Evolutionary conservation across 2,888 invertebrate genomes (phyloP).

Genomic region (Amaurobius ferox): DNA sequence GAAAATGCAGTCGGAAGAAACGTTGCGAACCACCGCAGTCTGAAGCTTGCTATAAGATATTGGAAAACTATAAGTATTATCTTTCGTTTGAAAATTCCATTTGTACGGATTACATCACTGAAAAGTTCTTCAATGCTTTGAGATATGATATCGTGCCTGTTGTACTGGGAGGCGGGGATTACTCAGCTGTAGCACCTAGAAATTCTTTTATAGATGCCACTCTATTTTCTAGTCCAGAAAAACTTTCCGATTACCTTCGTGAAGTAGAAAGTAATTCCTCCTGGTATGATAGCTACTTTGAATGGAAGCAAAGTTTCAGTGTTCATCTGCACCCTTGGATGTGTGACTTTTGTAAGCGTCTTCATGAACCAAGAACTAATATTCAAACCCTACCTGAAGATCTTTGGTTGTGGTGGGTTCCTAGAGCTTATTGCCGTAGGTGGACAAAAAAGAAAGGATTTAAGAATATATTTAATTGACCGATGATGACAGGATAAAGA

Average conservation of each 20-base stretch:
- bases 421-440: constrained; percentile 30
- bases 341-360: constrained; percentile 58
- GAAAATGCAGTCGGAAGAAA: constrained; percentile 76
- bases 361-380: constrained; percentile 6
- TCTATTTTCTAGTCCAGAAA: constrained; percentile 75
- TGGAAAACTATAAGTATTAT: constrained; percentile 75
- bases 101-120: constrained; percentile 76
- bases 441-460: constrained; percentile 60
- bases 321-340: constrained; percentile 69
- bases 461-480: constrained; percentile 10
- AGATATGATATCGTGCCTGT: constrained; percentile 75
- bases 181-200: constrained; percentile 75
- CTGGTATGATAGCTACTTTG: constrained; percentile 54
- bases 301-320: constrained; percentile 54
- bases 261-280: constrained; percentile 19
- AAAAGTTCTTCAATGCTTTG: constrained; percentile 75
- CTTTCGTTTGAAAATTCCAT: constrained; percentile 76
- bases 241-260: constrained; percentile 75
- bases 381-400: constrained; percentile 20
- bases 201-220: constrained; percentile 76
- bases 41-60: constrained; percentile 43
- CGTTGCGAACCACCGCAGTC: constrained; percentile 57
- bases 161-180: constrained; percentile 76
- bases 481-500: too few relatives aligned
- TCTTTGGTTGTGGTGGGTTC: constrained; percentile 58